Conservation (phyloP, 2,797 vertebrate species). For the Mus spretus region DNA sequence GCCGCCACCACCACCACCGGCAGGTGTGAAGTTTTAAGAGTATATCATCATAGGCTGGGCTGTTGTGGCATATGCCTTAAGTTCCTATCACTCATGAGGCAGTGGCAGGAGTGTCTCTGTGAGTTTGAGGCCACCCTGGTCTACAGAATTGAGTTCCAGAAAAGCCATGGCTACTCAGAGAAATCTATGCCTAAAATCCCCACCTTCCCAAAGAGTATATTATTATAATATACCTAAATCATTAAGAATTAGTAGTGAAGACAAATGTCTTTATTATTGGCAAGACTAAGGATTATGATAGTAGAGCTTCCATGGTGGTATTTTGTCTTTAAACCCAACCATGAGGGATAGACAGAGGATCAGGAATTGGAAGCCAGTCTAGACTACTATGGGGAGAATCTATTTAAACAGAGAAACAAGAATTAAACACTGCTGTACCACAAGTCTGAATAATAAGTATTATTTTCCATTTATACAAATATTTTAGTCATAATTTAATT, state of each 20-base stretch:
- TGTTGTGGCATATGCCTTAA: not conserved
- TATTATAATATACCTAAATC: not conserved
- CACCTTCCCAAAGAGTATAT: not conserved
- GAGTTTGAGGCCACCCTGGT: not conserved
- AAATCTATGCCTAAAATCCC: not conserved
- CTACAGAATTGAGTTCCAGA: not conserved
- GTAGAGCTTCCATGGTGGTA: not conserved
- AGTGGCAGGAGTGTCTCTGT: not conserved
- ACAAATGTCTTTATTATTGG: constrained; percentile 24
- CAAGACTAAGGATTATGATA: constrained; percentile 5
- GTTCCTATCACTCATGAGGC: not conserved
- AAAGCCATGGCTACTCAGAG: not conserved
- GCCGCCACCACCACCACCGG: too few relatives aligned
- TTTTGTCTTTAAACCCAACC: not conserved
- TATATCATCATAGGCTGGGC: not conserved
- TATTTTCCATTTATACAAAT: constrained; percentile 37
- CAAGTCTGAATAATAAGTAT: constrained; percentile 13
- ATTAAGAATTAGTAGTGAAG: not conserved
- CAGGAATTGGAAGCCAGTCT: not conserved
- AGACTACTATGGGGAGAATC: not conserved
- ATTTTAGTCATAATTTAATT: constrained; percentile 37
- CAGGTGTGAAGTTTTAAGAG: constrained; percentile 17
- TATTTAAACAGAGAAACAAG: not conserved
- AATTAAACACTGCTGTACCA: not conserved
- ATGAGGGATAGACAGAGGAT: not conserved